Base-by-base conservation (phyloP, 2,888 invertebrate genomes). In the Drosophila mimica region DNA sequence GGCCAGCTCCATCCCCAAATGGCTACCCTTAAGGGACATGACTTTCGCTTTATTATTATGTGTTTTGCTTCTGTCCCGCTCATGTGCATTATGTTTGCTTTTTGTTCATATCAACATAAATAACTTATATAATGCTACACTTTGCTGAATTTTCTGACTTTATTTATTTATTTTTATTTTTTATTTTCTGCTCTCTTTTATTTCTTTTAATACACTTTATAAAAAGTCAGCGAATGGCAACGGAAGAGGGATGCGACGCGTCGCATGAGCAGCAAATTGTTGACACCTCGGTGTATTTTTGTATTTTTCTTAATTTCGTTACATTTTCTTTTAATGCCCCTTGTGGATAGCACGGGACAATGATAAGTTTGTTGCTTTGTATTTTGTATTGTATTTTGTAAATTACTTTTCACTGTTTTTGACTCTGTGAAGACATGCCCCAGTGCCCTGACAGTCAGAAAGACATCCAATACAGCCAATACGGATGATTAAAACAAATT, bases 1-100 rank as follows among this genome's bases (percentile, higher is more conserved):
- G 46, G 51, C 58, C 54, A 59, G 17, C n/a, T 38, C 28, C 40
- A 74, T 61, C 74, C 70, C 65, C 60, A 64, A 57, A 57, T 66
- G 77, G 58, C 74, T 71, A 68, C 72, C 83, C 85, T 72, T 82
- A 70, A 73, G 88, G 84, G 85, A 85, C 81, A 83, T 88, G 88
- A 88, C 88, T 88, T 88, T 79, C 80, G 81, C 81, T 88, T 85
- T 88, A 85, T 85, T 88, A 85, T 88, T 88, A 81, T 88, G 77
- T 81, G 81, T 62, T 82, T 64, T 63, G 43, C 43, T 59, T 61
- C 34, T 46, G 59, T 61, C 51, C 28, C 36, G 70, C 66, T 81
- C 83, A 81, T 82, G 79, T 81, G 76, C 79, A 87, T 87, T 84
- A 84, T 79, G 73, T 84, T 81, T 76, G 79, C 82, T 82, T 87